Conservation (phyloP, 2,797 vertebrate genomes). For the Propithecus perrieri region DNA sequence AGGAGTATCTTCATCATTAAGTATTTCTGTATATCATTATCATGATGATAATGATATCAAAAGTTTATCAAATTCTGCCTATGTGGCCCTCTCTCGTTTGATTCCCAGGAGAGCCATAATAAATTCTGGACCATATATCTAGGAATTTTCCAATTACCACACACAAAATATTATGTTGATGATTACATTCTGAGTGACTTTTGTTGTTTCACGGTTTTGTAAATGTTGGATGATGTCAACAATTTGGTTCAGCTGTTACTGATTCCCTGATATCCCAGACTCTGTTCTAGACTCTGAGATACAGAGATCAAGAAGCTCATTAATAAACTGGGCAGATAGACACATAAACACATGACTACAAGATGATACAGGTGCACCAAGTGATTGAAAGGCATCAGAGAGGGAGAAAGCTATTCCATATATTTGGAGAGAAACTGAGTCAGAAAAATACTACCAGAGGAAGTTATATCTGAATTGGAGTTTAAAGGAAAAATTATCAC, state of each 20-base stretch:
- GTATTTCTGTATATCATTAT: not conserved
- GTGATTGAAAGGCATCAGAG: not conserved
- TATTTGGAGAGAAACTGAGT: not conserved
- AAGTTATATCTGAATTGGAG: not conserved
- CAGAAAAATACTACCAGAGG: not conserved
- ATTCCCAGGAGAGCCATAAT: not conserved
- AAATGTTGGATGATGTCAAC: not conserved
- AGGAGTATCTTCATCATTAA: not conserved
- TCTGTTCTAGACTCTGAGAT: not conserved
- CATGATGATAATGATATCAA: not conserved
- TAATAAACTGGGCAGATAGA: not conserved
- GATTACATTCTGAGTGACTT: not conserved
- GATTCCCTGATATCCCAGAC: not conserved
- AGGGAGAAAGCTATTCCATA: not conserved
- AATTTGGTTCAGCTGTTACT: not conserved
- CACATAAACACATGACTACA: not conserved
- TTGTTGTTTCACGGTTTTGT: not conserved
- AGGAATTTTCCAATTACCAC: not conserved
- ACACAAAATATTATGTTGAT: not conserved
- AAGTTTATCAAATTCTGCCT: not conserved
- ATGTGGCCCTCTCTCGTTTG: not conserved
- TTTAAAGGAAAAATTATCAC: not conserved
- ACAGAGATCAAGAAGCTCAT: not conserved
- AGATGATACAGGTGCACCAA: not conserved
- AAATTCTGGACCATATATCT: not conserved